Percentiles rank a stretch among this genome's conserved stretches.
Evolutionary conservation across 2,888 invertebrate genomes (phyloP).

Genomic region (Sesia apiformis): DNA sequence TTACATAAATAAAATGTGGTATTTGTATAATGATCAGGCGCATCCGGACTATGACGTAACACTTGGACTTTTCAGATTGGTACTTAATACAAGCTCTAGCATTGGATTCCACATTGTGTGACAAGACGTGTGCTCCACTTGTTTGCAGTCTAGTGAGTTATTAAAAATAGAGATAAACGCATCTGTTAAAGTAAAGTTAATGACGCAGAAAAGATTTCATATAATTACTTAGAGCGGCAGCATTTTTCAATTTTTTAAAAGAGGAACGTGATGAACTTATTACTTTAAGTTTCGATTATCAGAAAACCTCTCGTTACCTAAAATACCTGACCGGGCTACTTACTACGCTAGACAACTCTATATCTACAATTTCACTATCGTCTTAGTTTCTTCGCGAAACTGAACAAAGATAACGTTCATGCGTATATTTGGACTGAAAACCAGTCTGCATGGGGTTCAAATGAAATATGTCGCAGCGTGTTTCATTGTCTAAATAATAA

Average conservation of each 20-base stretch:
- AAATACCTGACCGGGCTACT: conserved; percentile 21
- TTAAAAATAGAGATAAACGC: too few relatives aligned
- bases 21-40: too few relatives aligned
- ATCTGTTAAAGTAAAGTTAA: too few relatives aligned
- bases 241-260: conserved; percentile 1
- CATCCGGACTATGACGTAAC: too few relatives aligned
- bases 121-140: too few relatives aligned
- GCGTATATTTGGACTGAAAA: conserved; percentile 1
- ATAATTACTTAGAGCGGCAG: conserved; percentile 2
- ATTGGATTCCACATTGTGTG: too few relatives aligned
- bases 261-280: neutral
- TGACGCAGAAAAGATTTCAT: conserved; percentile 4
- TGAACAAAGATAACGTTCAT: neutral
- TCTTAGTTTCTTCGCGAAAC: neutral
- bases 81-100: too few relatives aligned
- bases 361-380: conserved; percentile 3
- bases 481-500: neutral
- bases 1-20: too few relatives aligned
- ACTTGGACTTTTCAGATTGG: too few relatives aligned
- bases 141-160: too few relatives aligned
- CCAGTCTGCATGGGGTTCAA: neutral
- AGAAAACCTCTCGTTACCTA: conserved; percentile 21
- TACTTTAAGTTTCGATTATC: too few relatives aligned
- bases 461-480: neutral
- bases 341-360: conserved; percentile 23